Conservation (phyloP, 37 sponge, comb jelly and placozoan genomes). For the Eunapius fragilis region DNA sequence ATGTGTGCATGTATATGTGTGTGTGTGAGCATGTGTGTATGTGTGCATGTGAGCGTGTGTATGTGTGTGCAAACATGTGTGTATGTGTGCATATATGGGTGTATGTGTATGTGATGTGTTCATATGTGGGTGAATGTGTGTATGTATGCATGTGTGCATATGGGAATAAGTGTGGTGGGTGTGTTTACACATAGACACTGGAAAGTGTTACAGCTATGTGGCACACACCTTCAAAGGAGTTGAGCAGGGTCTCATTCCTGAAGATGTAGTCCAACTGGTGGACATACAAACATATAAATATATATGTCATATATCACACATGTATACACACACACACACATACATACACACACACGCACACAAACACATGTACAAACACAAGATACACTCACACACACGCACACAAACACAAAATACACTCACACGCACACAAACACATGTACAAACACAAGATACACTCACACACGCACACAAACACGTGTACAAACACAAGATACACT, state of each 20-base stretch:
- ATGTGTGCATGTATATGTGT: background rate
- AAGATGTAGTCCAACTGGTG: slow-evolving; percentile 84
- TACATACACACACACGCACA: background rate
- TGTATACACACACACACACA: background rate
- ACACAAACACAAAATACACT: background rate
- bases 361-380: background rate
- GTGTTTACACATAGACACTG: no score
- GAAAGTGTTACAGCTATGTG: no score
- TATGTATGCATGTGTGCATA: background rate
- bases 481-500: background rate
- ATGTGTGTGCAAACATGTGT: background rate
- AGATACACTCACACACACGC: background rate
- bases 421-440: no score
- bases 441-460: no score
- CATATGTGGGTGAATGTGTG: no score
- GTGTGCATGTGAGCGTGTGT: background rate
- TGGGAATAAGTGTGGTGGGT: background rate
- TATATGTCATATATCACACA: background rate
- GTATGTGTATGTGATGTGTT: background rate
- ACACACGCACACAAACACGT: no score
- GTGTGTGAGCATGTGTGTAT: background rate
- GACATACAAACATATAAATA: background rate
- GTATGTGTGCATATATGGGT: background rate
- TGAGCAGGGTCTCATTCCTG: slow-evolving; percentile 68
- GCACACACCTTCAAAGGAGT: slow-evolving; percentile 62